Base-by-base conservation (phyloP, 2,797 vertebrate genomes). In the Antennarius maculatus region DNA sequence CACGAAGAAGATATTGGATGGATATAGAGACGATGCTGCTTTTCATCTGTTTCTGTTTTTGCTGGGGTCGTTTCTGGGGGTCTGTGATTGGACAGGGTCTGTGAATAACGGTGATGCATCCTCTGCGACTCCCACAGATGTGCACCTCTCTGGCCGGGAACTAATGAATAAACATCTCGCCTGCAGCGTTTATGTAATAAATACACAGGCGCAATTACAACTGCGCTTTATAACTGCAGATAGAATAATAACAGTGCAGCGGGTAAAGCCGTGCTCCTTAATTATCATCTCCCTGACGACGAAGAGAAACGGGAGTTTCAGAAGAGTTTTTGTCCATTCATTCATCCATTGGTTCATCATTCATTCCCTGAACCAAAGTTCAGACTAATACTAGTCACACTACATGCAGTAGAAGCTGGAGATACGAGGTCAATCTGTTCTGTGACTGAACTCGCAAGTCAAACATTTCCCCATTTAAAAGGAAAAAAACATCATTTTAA, bases 181-280 rank as follows among this genome's bases (percentile, higher is more conserved):
- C 82, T 84, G 51, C 37, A 86, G 83, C 77, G 48, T 75, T 71
- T 73, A 74, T 75, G 70, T 81, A 79, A 88, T 92, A 88, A 89
- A 91, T 89, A 83, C 27, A 51, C 76, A 90, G 84, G 80, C 81
- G 75, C 88, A 89, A 90, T 92, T 92, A 87, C 89, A 83, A 83
- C 58, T 69, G 27, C 79, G 88, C 81, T 89, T 86, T 76, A 80
- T 81, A 83, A 84, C 75, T 60, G 76, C 82, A 34, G 31, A 8
- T 34, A 34, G 31, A 34, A 81, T 81, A 85, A 86, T 76, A 77
- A 77, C 63, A 54, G 61, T 37, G 41, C 10, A 29, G 68, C 42
- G 65, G 54, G 78, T 73, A 68, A 76, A 81, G 71, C 45, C 74
- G 31, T 73, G 75, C 79, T 80, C 74, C 77, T 88, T 91, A 85